Conservation (phyloP, 2,888 invertebrate genomes). For the Amblyteles armatorius region DNA sequence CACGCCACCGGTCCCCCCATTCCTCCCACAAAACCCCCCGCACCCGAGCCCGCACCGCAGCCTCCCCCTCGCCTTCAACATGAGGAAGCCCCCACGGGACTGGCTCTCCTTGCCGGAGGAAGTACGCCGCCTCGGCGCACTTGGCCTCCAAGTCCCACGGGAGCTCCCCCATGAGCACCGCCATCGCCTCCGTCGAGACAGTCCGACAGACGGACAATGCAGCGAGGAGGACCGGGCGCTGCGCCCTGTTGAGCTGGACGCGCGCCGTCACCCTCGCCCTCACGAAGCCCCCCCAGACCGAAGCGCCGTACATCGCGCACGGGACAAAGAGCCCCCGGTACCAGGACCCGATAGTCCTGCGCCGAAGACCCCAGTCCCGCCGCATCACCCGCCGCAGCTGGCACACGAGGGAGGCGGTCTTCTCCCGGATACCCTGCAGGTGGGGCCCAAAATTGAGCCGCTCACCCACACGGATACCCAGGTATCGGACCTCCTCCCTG, state of each 20-base stretch:
- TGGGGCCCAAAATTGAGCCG: no score
- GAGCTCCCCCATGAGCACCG: no score
- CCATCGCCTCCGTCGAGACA: slow-evolving; percentile 63
- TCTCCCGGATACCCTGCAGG: not conserved
- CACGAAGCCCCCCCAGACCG: no score
- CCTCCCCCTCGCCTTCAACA: not conserved
- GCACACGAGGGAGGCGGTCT: slow-evolving; percentile 24
- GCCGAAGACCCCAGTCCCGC: slow-evolving; percentile 37
- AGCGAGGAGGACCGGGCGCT: slow-evolving; percentile 57
- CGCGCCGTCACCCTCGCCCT: not conserved
- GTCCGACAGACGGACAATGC: slow-evolving; percentile 55
- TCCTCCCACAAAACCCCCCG: no score
- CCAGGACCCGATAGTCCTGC: slow-evolving; percentile 8
- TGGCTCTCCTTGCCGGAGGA: slow-evolving; percentile 19
- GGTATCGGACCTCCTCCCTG: no score
- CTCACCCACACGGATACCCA: no score
- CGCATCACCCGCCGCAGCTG: slow-evolving; percentile 40
- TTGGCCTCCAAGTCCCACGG: no score
- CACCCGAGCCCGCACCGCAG: not conserved
- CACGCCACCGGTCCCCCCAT: not conserved
- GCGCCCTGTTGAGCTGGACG: slow-evolving; percentile 35
- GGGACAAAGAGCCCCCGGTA: no score
- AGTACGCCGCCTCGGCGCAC: slow-evolving; percentile 27
- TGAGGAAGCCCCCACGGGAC: slow-evolving; percentile 26
- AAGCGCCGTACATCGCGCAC: no score